Evolutionary conservation across 2,888 invertebrate genomes (phyloP), one percentile per base, ranked within the genome.

Genomic region (Himalopsyche anomala): DNA sequence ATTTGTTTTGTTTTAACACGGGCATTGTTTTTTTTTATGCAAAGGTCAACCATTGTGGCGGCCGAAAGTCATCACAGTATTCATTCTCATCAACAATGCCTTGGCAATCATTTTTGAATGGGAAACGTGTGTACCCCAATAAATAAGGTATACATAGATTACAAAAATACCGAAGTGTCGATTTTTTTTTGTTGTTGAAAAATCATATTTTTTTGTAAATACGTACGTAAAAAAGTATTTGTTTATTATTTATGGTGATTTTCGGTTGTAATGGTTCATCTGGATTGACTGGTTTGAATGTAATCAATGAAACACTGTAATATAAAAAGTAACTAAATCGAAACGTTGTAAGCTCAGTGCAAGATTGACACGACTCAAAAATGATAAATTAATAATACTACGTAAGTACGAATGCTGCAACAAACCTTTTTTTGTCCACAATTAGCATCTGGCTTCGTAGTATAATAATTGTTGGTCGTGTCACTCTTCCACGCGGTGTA

Each of bases 71-170:
- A 74, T 19, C 74, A 28, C 19, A 12, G 38, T 74, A 36, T n/a
- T 62, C 9, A 62, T 62, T 62, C 9, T 62, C n/a, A 62, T 36
- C 38, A 74, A 36, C 36, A 74, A 36, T 62, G 74, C 74, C 74
- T 36, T 36, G 62, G 28, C 74, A 74, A 74, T 74, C 74, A 38
- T 74, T 69, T 69, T 74, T 62, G 62, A 62, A 62, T 62, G 19
- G 62, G 28, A 19, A 62, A 51, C 51, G 51, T 51, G 51, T 51
- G 4, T 15, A 15, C 51, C 62, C 62, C 6, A 62, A 62, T 28
- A 62, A 51, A 51, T 51, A 51, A 51, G 45, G 45, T 45, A 45
- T 45, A 9, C 45, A 51, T 51, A 51, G 51, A 4, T 51, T 15
- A 51, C 51, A 51, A 51, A 15, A 51, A 51, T 51, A 15, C 15